Base-by-base conservation (phyloP, 2,888 invertebrate species). In the Leptinotarsa juncta region DNA sequence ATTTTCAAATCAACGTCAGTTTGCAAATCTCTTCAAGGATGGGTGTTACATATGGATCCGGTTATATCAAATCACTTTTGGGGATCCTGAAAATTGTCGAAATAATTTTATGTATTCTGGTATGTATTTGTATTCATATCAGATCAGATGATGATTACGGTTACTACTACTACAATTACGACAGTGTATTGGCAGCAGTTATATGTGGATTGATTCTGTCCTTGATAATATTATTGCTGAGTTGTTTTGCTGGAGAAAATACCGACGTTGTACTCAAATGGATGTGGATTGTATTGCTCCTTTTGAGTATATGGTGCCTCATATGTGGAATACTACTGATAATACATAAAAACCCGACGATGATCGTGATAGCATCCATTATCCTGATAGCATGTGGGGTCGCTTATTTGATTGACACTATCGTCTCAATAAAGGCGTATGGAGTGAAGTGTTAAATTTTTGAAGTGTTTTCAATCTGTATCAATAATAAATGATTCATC, bases 21-120 rank as follows among this genome's bases (percentile, higher is more conserved):
- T 53, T 53, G 7, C 18, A 53, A 53, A n/a, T 12, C 23, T 12
- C n/a, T 51, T 18, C 18, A 3, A 16, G 60, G 20, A 69, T 69
- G 69, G 69, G 62, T 16, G 62, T 65, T n/a, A 65, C 50, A n/a
- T 55, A 71, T 49, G 71, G 66, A 18, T 16, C 51, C 1, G 66
- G 57, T 16, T 66, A 71, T 57, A 7, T 71, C n/a, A 66, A 55
- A n/a, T 55, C 65, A 12, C 18, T 23, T 3, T 18, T 65, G 1
- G 71, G 71, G 3, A 57, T 66, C 5, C 55, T 50, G 26, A 71
- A 71, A 32, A 55, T 71, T 55, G 42, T 71, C 18, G 71, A 71
- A 42, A 71, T 71, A 48, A 66, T 66, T 20, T 4, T 71, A 14
- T 66, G 71, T 14, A 55, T 71, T 42, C 18, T 66, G 16, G 55